Evolutionary conservation across 1,140 invertebrate species (phyloP), one percentile per base, ranked within the genome.

Genomic region (Caenorhabditis inopinata): DNA sequence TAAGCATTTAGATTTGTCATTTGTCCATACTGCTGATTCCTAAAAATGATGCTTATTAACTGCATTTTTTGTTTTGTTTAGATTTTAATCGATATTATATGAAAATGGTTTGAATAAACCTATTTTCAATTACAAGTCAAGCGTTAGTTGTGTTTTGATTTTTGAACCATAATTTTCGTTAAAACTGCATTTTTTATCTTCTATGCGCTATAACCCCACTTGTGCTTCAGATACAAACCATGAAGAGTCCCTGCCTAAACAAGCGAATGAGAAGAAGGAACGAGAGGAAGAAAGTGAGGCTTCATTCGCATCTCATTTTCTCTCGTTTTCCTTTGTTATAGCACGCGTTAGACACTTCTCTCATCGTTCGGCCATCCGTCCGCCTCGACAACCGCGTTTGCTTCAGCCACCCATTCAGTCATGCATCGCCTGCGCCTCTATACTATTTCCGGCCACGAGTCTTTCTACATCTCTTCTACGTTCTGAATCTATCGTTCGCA

Each of bases 401-500:
- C 58, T 68, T 68, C 58, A 68, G 32, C 58, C 32, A 68, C 58
- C 58, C 58, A 68, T 68, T 68, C 58, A 68, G 58, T 68, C 58
- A 68, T 68, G 14, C 58, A 42, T 68, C 27, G 58, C 32, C 58
- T 38, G 58, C 58, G 32, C 32, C 58, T 68, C 58, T 42, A 68
- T n/a, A 68, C 58, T 68, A 68, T 68, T 68, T 68, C 58, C 58
- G 58, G 58, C 35, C 11, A 21, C n/a, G n/a, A 6, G 4, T 68
- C 16, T 23, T 2, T 9, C 58, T 68, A 32, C 58, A 32, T 68
- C 58, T 68, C 12, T 25, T 12, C 11, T 38, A 5, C 12, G 11
- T 5, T 68, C n/a, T 1, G 32, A 38, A 38, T 68, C 29, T 68
- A 23, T 68, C n/a, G n/a, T 7, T 29, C 32, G 11, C 11, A 5